Evolutionary conservation across 2,113 vertebrate genomes (phyloP).

Genomic region (Pedetes capensis): DNA sequence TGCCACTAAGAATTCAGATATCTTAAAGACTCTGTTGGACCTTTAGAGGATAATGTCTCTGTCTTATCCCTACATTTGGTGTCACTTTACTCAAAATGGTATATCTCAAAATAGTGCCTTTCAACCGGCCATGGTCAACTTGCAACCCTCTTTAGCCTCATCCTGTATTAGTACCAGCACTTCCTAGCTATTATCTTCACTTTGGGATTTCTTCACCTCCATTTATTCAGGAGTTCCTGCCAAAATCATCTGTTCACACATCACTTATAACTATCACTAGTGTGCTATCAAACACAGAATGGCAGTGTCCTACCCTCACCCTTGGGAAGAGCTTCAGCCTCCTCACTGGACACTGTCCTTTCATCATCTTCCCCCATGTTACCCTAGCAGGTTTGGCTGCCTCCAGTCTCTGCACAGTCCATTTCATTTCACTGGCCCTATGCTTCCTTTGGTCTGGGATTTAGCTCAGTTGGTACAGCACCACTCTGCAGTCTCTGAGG

Average conservation of each 20-base stretch:
- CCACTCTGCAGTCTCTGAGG: too few species aligned
- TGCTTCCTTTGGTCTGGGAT: background rate
- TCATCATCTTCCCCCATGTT: background rate
- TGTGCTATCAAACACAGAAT: background rate
- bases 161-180: background rate
- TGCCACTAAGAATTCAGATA: background rate
- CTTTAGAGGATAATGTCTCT: background rate
- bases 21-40: background rate
- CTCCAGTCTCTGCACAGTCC: background rate
- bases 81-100: background rate
- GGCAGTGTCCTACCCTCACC: fast-evolving
- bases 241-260: background rate
- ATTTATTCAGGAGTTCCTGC: background rate
- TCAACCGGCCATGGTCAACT: background rate
- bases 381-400: background rate
- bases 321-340: background rate
- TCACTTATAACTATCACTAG: background rate
- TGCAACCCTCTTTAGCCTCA: background rate
- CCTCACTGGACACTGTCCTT: background rate
- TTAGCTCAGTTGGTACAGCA: too few species aligned
- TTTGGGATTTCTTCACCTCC: background rate
- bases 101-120: background rate
- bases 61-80: background rate
- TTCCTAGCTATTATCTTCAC: background rate
- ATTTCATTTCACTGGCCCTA: background rate